Evolutionary conservation across 2,113 vertebrate genomes (phyloP).

Genomic region (Rhinolophus sinicus): DNA sequence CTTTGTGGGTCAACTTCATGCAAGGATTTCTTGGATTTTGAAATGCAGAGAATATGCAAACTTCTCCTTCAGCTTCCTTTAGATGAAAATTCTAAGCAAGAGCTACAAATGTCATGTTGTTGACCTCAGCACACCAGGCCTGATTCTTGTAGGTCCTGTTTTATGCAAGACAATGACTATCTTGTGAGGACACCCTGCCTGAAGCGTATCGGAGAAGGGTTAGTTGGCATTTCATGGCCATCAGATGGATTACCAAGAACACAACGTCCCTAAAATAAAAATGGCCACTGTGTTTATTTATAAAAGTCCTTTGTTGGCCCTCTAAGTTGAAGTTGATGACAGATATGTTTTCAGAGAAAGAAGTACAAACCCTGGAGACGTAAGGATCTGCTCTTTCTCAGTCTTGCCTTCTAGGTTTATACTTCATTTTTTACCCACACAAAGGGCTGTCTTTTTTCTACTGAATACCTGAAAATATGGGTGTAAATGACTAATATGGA

Average conservation of each 20-base stretch:
- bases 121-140: background rate
- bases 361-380: conserved; percentile 83
- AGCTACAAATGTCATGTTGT: background rate
- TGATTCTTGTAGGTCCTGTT: background rate
- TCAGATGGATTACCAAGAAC: conserved; percentile 9
- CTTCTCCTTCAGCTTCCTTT: background rate
- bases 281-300: conserved; percentile 86
- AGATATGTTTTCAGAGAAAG: conserved; percentile 83
- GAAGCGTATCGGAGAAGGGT: background rate
- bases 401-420: conserved; percentile 76
- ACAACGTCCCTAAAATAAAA: conserved; percentile 66
- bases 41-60: background rate
- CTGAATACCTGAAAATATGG: conserved; percentile 78
- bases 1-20: background rate
- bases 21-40: background rate
- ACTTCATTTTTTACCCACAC: conserved; percentile 83
- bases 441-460: conserved; percentile 55
- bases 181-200: background rate
- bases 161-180: background rate
- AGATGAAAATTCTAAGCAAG: background rate
- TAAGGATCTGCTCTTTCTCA: conserved; percentile 87
- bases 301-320: conserved; percentile 81
- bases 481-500: conserved; percentile 76
- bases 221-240: background rate
- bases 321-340: conserved; percentile 83